Evolutionary conservation across 2,113 vertebrate genomes (phyloP), one percentile per base, ranked within the genome.

Genomic region (Kobus ellipsiprymnus): DNA sequence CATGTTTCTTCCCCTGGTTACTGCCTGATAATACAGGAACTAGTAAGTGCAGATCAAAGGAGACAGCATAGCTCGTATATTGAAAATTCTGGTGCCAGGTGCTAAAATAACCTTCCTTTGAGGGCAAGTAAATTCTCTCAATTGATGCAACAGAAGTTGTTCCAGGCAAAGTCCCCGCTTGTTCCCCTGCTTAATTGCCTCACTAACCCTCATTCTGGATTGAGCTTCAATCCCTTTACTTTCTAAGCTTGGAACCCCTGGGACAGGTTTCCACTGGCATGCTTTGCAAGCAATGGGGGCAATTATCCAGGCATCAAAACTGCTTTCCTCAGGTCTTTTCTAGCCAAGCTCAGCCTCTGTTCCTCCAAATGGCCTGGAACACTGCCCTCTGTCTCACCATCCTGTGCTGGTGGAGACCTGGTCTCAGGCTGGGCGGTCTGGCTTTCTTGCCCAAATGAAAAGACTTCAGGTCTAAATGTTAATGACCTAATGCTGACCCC

Each of bases 241-340:
- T 95, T 97, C 92, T 97, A 97, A 96, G 91, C 94, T 97, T 97
- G 97, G 96, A 98, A 91, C 93, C 84, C 86, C 96, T 96, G 96
- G 94, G 98, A 98, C 98, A 98, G 98, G 98, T 98, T 98, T 98
- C 98, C 96, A 98, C 96, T 98, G 98, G 98, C 93, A 97, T 91
- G 82, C 77, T 95, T 97, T 96, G 55, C 59, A 96, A 96, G 97
- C 94, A 97, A 87, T 7, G 2, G 67, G 52, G 96, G 96, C 83
- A 87, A 98, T 98, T 97, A 98, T 98, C 94, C 96, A 97, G 96
- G 96, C 97, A 98, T 95, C 95, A 96, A 94, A 98, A 98, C 91
- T 97, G 95, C 97, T 97, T 97, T 97, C 93, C 98, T 98, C 96
- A 48, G 87, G 95, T 62, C 82, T 98, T 97, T 97, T 80, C 74